Evolutionary conservation across 2,113 vertebrate species (phyloP), one percentile per base, ranked within the genome.

Genomic region (Crotalus horridus): DNA sequence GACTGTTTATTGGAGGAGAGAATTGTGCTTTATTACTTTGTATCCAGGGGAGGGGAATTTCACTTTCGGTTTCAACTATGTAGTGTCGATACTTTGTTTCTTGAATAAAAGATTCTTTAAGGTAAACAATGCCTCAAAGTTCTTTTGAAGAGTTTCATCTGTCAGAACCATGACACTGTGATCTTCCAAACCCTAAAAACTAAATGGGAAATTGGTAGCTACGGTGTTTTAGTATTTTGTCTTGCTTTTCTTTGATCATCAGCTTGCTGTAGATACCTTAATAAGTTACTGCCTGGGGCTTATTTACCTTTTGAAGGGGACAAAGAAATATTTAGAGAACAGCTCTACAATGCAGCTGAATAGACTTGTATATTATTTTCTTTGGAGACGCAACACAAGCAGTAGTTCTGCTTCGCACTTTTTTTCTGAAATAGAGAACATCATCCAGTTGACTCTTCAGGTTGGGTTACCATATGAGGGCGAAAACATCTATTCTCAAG

Each of bases 301-400:
- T 86, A n/a, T 54, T 48, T 29, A 90, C 20, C 86, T 93, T 81
- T 33, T 1, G 58, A 59, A 48, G 69, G 56, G 17, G 29, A 48
- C 81, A 89, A 89, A 91, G 21, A n/a, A 0, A 0, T 91, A 61
- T 24, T 95, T 89, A 89, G 43, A 89, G 90, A 74, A 39, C 90
- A 56, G 0, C 0, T 61, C 93, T 74, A 61, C 89, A 46, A 87
- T 89, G 46, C 88, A 55, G 53, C 54, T 91, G 21, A 12, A 87
- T 17, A 94, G 58, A 94, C 91, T 85, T 26, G 54, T 53, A 90
- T 93, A 95, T 93, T 53, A 55, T 29, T 56, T 13, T 55, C 10
- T 89, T 15, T 10, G 23, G 3, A 11, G 55, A n/a, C 43, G 26
- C 26, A 53, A 56, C 85, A 89, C 2, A 11, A 59, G 26, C 15